These are phyloP conservation scores for Uria aalge DNA, from an alignment of 2,113 vertebrate species.

Conservation along the genomic window DNA sequence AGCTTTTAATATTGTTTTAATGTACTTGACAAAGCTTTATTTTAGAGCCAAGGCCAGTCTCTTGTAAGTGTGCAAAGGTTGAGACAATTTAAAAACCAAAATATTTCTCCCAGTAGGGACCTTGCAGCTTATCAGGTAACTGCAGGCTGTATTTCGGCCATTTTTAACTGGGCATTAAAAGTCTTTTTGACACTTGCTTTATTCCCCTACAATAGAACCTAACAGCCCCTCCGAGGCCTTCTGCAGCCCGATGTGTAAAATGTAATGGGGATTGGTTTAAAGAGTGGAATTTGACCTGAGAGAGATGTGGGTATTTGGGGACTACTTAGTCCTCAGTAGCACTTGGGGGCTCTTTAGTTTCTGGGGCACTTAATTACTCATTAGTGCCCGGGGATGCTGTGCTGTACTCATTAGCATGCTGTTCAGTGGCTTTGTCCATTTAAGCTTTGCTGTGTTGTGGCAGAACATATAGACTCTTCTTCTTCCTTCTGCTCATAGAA, in stretches of 20 bases:
- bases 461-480: background rate
- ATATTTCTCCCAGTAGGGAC: conserved; percentile 54
- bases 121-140: conserved; percentile 61
- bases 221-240: conserved; percentile 28
- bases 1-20: conserved; percentile 42
- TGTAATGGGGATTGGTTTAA: conserved; percentile 47
- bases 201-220: conserved; percentile 54
- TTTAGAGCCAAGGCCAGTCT: background rate
- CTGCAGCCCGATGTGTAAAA: conserved; percentile 43
- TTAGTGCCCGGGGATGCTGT: background rate
- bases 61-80: background rate
- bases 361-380: conserved; percentile 56
- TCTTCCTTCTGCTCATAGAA: background rate
- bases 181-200: conserved; percentile 71
- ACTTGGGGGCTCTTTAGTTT: conserved; percentile 49
- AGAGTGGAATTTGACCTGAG: conserved; percentile 64
- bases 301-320: conserved; percentile 53
- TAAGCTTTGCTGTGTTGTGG: background rate
- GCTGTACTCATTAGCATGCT: background rate
- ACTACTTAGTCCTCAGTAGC: conserved; percentile 53
- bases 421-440: background rate
- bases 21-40: conserved; percentile 22
- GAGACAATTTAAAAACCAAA: conserved; percentile 55
- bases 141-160: conserved; percentile 21
- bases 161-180: conserved; percentile 69